A percentile compares a stretch with the other conserved stretches of the same genome.
Conservation (phyloP, 1,140 invertebrate species). For the Ips nitidus region DNA sequence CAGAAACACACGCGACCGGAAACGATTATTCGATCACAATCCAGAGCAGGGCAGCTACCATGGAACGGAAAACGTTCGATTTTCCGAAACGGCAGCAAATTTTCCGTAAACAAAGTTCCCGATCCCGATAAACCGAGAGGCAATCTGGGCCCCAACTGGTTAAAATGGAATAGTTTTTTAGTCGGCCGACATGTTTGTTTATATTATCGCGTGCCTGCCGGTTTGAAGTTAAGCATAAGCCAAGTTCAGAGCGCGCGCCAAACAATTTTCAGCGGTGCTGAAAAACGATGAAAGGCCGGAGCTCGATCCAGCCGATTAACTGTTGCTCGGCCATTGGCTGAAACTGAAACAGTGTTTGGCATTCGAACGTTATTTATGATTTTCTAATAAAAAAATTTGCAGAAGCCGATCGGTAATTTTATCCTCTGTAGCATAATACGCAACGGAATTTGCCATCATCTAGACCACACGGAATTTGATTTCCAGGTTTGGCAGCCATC, state of each 20-base stretch:
- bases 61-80: background rate
- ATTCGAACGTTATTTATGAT: constrained; percentile 3
- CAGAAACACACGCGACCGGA: constrained; percentile 12
- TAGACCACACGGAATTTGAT: too few relatives aligned
- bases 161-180: constrained; percentile 40
- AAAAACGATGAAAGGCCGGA: constrained; percentile 37
- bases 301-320: constrained; percentile 37
- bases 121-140: constrained; percentile 22
- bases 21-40: background rate
- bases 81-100: constrained; percentile 17
- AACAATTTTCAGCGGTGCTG: constrained; percentile 22
- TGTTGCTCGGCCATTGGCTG: constrained; percentile 36
- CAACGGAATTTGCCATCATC: too few relatives aligned
- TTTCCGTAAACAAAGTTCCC: constrained; percentile 25
- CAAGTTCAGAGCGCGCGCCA: constrained; percentile 42
- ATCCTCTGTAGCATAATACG: too few relatives aligned
- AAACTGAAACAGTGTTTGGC: constrained; percentile 2
- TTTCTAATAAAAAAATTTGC: background rate
- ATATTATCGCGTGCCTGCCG: constrained; percentile 46
- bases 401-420: background rate
- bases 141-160: constrained; percentile 36
- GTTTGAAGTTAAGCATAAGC: constrained; percentile 46
- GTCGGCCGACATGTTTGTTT: constrained; percentile 49
- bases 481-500: too few relatives aligned
- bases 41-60: background rate